Percentiles rank a stretch among this genome's conserved stretches.
phyloP scores from a whole-genome alignment of 2,113 vertebrate genomes.

The Cinclus mexicanus region DNA sequence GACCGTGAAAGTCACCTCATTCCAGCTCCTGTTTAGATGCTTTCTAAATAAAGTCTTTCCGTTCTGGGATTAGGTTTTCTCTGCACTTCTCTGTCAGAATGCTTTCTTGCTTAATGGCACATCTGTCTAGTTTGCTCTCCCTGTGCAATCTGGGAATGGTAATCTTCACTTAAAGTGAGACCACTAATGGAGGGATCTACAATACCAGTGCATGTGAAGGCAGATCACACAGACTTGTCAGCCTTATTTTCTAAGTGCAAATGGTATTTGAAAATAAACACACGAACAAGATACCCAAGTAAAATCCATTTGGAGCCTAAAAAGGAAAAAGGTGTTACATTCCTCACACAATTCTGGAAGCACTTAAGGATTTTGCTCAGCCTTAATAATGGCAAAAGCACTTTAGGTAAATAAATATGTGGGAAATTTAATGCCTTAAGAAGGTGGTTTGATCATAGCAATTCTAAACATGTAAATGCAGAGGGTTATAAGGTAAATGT shows the following conservation, averaged over 20 bases:
- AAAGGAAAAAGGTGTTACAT: background rate
- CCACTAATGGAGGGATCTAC: background rate
- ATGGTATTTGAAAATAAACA: background rate
- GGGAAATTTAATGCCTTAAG: background rate
- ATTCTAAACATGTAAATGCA: background rate
- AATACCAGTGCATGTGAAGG: accelerated
- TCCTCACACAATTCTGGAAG: background rate
- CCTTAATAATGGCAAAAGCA: background rate
- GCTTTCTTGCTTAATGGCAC: background rate
- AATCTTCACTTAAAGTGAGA: background rate
- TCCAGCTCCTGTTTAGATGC: background rate
- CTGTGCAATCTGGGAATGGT: background rate
- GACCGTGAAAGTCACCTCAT: background rate
- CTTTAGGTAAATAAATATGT: background rate
- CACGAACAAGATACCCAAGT: background rate
- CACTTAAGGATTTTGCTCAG: background rate
- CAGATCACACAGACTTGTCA: background rate
- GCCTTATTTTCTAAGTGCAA: background rate
- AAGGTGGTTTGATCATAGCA: background rate
- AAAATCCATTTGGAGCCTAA: background rate
- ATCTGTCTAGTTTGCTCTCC: background rate
- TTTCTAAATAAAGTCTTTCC: background rate
- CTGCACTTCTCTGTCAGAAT: background rate
- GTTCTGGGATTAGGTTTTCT: background rate
- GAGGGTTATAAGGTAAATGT: background rate